phyloP scores from a whole-genome alignment of 2,888 invertebrate species.

The Ommatoiulus sabulosus region DNA sequence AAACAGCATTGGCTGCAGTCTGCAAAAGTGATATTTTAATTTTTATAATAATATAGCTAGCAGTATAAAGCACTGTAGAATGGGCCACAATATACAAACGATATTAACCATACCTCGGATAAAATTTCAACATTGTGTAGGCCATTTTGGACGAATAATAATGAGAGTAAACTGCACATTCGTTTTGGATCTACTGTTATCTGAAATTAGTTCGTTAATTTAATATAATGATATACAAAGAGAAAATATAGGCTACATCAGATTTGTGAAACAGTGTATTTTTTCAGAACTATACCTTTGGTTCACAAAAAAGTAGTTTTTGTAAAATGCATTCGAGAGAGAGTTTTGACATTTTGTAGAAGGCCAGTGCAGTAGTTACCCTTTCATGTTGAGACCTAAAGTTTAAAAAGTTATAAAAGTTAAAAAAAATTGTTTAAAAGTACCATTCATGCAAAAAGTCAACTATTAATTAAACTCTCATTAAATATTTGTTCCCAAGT shows the following conservation, averaged over 20 bases:
- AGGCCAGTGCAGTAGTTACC: conserved; percentile 7
- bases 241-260: neutral
- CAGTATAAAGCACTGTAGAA: neutral
- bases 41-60: too few relatives aligned
- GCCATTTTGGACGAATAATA: conserved; percentile 51
- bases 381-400: conserved; percentile 44
- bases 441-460: neutral
- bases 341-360: conserved; percentile 40
- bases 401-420: neutral
- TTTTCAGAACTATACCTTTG: neutral
- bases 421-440: too few relatives aligned
- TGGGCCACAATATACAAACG: neutral
- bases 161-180: conserved; percentile 45
- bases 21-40: neutral
- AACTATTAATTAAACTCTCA: conserved; percentile 31
- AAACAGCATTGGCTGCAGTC: conserved; percentile 52
- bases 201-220: neutral
- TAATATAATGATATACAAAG: neutral
- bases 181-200: neutral
- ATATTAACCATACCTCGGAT: conserved; percentile 45
- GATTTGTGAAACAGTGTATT: neutral
- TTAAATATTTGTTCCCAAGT: conserved; percentile 57
- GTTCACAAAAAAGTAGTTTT: conserved; percentile 3
- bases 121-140: conserved; percentile 19
- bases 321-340: conserved; percentile 40